These are phyloP conservation scores for Momotus momota DNA, from an alignment of 2,797 vertebrate species.

Conservation along the genomic window DNA sequence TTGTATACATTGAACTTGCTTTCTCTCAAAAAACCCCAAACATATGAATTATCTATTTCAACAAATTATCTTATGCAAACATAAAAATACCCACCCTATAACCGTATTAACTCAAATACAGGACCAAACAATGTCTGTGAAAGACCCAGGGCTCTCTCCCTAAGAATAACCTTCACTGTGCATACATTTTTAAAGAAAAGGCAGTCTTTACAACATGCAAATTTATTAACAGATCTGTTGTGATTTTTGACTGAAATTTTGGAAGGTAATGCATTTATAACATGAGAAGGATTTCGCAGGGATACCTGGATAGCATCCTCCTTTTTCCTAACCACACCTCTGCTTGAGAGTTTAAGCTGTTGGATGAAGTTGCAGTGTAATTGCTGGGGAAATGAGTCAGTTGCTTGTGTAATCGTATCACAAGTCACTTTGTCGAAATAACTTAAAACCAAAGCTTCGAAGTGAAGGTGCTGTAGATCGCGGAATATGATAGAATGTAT, in stretches of 20 bases:
- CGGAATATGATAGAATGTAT: background rate
- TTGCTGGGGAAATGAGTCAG: constrained; percentile 52
- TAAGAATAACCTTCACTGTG: background rate
- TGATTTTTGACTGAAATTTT: background rate
- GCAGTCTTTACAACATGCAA: background rate
- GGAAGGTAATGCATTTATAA: background rate
- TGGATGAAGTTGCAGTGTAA: background rate
- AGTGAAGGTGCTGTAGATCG: background rate
- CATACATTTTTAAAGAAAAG: background rate
- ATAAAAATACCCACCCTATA: background rate
- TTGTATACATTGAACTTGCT: background rate
- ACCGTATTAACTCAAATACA: background rate
- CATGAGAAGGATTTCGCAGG: background rate
- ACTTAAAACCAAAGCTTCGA: background rate
- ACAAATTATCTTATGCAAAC: background rate
- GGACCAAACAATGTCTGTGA: background rate
- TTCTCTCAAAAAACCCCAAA: background rate
- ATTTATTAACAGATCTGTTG: background rate
- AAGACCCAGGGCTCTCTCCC: background rate
- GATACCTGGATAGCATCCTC: constrained; percentile 25
- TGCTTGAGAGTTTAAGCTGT: background rate
- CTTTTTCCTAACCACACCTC: constrained; percentile 2
- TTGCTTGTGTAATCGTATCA: background rate
- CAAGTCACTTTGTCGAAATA: background rate
- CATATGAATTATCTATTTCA: background rate